Evolutionary conservation across 2,888 invertebrate species (phyloP), one percentile per base, ranked within the genome.

Genomic region (Serripes groenlandicus): DNA sequence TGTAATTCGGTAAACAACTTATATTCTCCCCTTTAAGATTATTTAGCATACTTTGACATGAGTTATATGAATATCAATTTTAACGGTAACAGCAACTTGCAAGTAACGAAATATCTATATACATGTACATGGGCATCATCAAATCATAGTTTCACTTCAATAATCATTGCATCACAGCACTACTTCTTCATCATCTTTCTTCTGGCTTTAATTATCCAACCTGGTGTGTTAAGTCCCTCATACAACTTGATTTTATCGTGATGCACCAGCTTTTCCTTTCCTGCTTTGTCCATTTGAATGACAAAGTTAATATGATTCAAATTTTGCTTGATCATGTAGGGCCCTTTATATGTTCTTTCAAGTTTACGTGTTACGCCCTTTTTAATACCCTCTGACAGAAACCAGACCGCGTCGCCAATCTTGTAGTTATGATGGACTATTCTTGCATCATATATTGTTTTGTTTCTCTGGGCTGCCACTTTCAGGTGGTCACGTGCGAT

Each of bases 371-470:
- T 42, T 15, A 75, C 52, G n/a, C 81, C 78, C 11, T 18, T 34
- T 52, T 72, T 74, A 42, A 69, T 71, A 9, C 21, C 26, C 23
- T 78, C 81, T 18, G 62, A 49, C 21, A 78, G 64, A 26, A 37
- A 78, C 78, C 78, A 78, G 11, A 84, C 81, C 15, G 73, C 21
- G 28, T 84, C 78, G 21, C 72, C 75, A 2, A 42, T 56, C 26
- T 81, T 42, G 73, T 81, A 84, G 3, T 26, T 15, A 34, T 62
- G n/a, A 37, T 74, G 32, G 3, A 52, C 32, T 1, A 62, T 3
- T 42, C 74, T 84, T 7, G 49, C 30, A 42, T 84, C 81, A 75
- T 84, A 84, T 18, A 62, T 37, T 3, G 78, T 75, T 60, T 70
- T 84, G 26, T 69, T 70, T 11, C 73, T 72, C 34, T 74, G 30